These are phyloP conservation scores for Spodoptera exigua DNA, from an alignment of 2,888 invertebrate species.

Conservation along the genomic window DNA sequence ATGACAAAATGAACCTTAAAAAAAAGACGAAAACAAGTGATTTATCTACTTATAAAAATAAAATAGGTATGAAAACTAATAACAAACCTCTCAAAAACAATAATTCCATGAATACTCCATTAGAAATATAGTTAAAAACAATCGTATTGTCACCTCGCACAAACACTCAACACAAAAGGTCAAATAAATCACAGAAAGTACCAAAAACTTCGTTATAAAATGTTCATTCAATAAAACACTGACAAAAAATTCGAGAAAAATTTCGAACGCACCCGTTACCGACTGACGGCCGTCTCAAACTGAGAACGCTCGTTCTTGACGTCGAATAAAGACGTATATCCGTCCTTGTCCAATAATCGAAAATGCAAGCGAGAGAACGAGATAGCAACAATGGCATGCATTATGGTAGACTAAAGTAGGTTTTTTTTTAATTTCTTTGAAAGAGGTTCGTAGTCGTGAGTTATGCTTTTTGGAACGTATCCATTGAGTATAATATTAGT, in stretches of 20 bases:
- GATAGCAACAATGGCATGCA: constrained; percentile 84
- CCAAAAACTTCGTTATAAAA: constrained; percentile 14
- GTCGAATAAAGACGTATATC: constrained; percentile 66
- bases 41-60: background rate
- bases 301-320: constrained; percentile 57
- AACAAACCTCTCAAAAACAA: constrained; percentile 39
- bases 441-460: constrained; percentile 85
- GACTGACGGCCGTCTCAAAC: constrained; percentile 62
- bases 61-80: background rate
- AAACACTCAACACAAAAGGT: constrained; percentile 23
- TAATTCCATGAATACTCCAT: constrained; percentile 36
- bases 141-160: constrained; percentile 39
- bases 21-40: too few species aligned
- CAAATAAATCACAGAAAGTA: constrained; percentile 13
- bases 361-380: constrained; percentile 53
- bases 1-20: too few species aligned
- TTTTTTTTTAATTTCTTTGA: constrained; percentile 87
- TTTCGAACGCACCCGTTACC: constrained; percentile 37
- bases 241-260: constrained; percentile 36
- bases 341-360: constrained; percentile 61
- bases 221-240: background rate
- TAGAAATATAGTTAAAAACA: constrained; percentile 1
- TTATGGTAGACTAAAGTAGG: constrained; percentile 78
- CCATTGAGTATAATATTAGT: constrained; percentile 65
- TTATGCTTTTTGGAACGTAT: constrained; percentile 78